These are phyloP conservation scores for Eupelmus urozonus DNA, from an alignment of 2,888 invertebrate species.

Conservation along the genomic window DNA sequence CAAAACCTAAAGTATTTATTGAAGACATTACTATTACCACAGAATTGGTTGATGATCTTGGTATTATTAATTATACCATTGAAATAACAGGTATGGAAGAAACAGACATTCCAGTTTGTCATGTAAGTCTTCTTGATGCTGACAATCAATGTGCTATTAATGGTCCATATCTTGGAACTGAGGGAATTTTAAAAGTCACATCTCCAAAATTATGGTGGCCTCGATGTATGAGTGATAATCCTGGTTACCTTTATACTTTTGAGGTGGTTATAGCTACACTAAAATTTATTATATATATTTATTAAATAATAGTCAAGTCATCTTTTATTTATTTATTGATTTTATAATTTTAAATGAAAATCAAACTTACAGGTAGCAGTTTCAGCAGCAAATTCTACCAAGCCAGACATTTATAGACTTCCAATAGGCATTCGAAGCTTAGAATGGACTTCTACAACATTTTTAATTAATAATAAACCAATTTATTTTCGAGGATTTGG, in stretches of 20 bases:
- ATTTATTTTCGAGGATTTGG: slow-evolving; percentile 96
- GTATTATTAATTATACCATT: slow-evolving; percentile 77
- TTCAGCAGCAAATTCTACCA: slow-evolving; percentile 70
- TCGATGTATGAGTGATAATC: slow-evolving; percentile 87
- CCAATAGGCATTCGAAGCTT: slow-evolving; percentile 92
- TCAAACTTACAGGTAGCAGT: slow-evolving; percentile 68
- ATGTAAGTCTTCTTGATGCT: slow-evolving; percentile 79
- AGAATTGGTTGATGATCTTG: slow-evolving; percentile 82
- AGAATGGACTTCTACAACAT: slow-evolving; percentile 85
- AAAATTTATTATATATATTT: slow-evolving; percentile 13
- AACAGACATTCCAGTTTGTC: slow-evolving; percentile 73
- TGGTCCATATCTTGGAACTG: slow-evolving; percentile 77
- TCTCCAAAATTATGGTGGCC: slow-evolving; percentile 95
- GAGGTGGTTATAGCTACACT: slow-evolving; percentile 78
- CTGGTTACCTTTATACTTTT: slow-evolving; percentile 91
- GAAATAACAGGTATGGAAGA: slow-evolving; percentile 75
- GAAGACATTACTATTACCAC: slow-evolving; percentile 92
- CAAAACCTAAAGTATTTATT: slow-evolving; percentile 90
- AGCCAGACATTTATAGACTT: slow-evolving; percentile 88
- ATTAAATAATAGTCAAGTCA: not conserved
- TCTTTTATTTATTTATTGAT: slow-evolving; percentile 12
- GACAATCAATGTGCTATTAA: slow-evolving; percentile 80
- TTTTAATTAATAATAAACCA: slow-evolving; percentile 89
- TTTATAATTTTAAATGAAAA: not conserved
- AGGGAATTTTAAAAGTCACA: slow-evolving; percentile 83